phyloP scores from a whole-genome alignment of 2,113 vertebrate species.

The Callithrix jacchus region DNA sequence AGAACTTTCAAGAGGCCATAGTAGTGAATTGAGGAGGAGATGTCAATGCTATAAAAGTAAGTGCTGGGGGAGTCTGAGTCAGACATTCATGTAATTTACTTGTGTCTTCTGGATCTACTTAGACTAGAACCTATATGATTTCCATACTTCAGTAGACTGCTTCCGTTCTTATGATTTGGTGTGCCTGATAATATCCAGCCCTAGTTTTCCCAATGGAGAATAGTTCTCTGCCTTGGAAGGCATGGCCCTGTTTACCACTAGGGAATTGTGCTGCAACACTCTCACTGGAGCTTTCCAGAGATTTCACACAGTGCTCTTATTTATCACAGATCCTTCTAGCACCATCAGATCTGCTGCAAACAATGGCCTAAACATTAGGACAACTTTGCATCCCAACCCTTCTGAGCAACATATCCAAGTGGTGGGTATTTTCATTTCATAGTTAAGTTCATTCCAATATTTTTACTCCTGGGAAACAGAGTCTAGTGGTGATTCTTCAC shows the following conservation, averaged over 20 bases:
- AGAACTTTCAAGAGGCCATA: not conserved
- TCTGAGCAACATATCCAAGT: not conserved
- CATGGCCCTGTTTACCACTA: not conserved
- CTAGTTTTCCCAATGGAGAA: not conserved
- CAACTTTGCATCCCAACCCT: not conserved
- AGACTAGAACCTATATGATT: not conserved
- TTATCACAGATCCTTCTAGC: not conserved
- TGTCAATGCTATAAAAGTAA: not conserved
- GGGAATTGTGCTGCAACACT: not conserved
- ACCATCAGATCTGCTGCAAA: not conserved
- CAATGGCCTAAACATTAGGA: not conserved
- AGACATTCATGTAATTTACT: not conserved
- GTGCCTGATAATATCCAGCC: not conserved
- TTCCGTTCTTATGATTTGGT: not conserved
- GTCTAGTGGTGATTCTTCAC: not conserved
- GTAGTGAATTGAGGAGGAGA: not conserved
- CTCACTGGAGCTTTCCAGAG: not conserved
- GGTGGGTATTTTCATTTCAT: not conserved
- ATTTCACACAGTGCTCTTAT: not conserved
- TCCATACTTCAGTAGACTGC: not conserved
- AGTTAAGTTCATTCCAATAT: not conserved
- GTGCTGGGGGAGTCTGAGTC: not conserved
- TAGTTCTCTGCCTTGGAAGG: not conserved
- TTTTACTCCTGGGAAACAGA: conserved; percentile 16
- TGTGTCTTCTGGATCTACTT: not conserved